Base-by-base conservation (phyloP, 2,797 vertebrate species). In the Acanthurus lineatus region DNA sequence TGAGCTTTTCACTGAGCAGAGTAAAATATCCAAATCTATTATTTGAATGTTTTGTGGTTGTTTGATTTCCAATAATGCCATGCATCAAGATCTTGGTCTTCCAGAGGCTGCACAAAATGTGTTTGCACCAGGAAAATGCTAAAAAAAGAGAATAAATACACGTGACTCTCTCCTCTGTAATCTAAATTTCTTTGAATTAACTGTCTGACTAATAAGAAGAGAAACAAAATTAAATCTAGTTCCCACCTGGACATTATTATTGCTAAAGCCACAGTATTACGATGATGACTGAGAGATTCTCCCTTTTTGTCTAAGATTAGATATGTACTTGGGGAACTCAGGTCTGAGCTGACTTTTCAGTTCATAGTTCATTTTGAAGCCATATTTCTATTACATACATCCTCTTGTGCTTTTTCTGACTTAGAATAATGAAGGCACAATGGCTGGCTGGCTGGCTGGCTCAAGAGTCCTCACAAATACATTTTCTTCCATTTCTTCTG, bases 351-450 rank as follows among this genome's bases (percentile, higher is more conserved):
- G 28, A 45, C 53, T 62, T 81, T 69, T 75, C 49, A 69, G 28
- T 14, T 47, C 20, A 5, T 9, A 45, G 40, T 79, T 82, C 51
- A 69, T 70, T 48, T 47, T 56, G 20, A 56, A 56, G 53, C 16
- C 49, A 22, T 57, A 63, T 32, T 32, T 32, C 28, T 17, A 45
- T 65, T 73, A 73, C 22, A 19, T 38, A 72, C 53, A 47, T 54
- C 72, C 45, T 32, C 28, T 70, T 9, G 5, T 56, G 44, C 22
- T 25, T 35, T 70, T 57, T 72, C 5, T n/a, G 22, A 58, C 22
- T 44, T 47, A 11, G 48, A 65, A 73, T 49, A 58, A 81, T 40
- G 54, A 64, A 84, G 82, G 62, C 69, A 69, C 59, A 82, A 63
- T 32, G 4, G 28, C 5, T 61, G 52, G 28, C 62, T 79, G 54